phyloP scores from a whole-genome alignment of 35 echinoderm and acorn worm genomes.

The Chiridota heheva region DNA sequence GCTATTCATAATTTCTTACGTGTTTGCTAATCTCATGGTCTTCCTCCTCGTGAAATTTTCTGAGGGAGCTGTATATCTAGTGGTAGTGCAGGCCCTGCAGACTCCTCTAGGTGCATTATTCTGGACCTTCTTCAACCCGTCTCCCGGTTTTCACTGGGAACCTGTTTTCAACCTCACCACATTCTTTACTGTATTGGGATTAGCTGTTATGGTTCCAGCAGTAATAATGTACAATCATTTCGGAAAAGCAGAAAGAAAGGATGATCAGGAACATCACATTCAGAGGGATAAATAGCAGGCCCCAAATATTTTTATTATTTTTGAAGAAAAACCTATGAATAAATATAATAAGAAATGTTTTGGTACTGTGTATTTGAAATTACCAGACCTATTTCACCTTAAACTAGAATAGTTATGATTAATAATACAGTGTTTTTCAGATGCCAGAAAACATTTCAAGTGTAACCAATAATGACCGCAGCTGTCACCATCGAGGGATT shows the following conservation, averaged over 20 bases:
- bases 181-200: conserved; percentile 72
- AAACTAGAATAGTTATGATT: too few species aligned
- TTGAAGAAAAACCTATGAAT: too few species aligned
- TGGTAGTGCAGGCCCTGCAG: conserved; percentile 83
- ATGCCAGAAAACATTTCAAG: too few species aligned
- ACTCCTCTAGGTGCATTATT: conserved; percentile 84
- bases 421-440: too few species aligned
- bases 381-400: too few species aligned
- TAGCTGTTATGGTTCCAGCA: conserved; percentile 84
- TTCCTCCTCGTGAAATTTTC: conserved; percentile 87
- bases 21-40: conserved; percentile 78
- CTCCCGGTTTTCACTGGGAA: conserved; percentile 35
- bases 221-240: conserved; percentile 96
- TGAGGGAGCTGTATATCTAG: conserved; percentile 88
- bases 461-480: too few species aligned
- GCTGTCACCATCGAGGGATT: too few species aligned
- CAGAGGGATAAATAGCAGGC: too few species aligned
- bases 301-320: too few species aligned
- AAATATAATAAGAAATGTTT: too few species aligned
- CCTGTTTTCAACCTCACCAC: conserved; percentile 58
- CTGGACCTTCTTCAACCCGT: conserved; percentile 76
- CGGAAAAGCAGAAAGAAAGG: conserved; percentile 51
- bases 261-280: too few species aligned
- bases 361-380: too few species aligned
- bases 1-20: conserved; percentile 78